A percentile compares a stretch with the other conserved stretches of the same genome.
Evolutionary conservation across 2,888 invertebrate genomes (phyloP).

Genomic region (Philaethria dido): DNA sequence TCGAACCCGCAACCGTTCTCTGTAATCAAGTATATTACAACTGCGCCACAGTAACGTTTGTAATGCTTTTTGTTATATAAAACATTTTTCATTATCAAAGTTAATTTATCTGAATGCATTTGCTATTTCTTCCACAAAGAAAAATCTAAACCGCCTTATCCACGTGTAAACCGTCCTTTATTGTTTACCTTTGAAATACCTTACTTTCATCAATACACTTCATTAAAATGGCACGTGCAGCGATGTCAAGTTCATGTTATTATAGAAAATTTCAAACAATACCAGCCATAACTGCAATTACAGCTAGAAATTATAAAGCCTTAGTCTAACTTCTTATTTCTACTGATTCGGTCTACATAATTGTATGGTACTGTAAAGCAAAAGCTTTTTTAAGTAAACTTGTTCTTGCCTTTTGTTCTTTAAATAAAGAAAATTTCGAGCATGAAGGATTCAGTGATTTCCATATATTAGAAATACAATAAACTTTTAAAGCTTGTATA

Average conservation of each 20-base stretch:
- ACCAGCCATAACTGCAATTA: background rate
- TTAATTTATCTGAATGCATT: background rate
- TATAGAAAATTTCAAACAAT: slow-evolving; percentile 16
- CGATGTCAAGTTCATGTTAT: slow-evolving; percentile 7
- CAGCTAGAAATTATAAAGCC: slow-evolving; percentile 6
- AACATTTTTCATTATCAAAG: background rate
- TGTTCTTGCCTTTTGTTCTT: background rate
- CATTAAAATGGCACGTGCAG: slow-evolving; percentile 17
- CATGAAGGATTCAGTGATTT: slow-evolving; percentile 1
- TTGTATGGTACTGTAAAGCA: background rate
- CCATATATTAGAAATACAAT: slow-evolving; percentile 2
- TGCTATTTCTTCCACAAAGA: background rate
- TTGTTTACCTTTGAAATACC: slow-evolving; percentile 20
- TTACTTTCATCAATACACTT: slow-evolving; percentile 22
- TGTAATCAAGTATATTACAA: background rate
- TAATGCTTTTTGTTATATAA: background rate
- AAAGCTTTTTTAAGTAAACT: background rate
- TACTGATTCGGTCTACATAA: slow-evolving; percentile 1
- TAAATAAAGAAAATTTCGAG: background rate
- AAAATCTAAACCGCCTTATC: background rate
- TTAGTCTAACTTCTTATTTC: background rate
- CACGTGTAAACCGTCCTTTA: slow-evolving; percentile 17
- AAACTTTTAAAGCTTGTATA: background rate
- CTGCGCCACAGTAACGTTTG: background rate
- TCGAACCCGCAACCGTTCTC: no score